phyloP scores from a whole-genome alignment of 2,113 vertebrate genomes.

The Litocranius walleri region DNA sequence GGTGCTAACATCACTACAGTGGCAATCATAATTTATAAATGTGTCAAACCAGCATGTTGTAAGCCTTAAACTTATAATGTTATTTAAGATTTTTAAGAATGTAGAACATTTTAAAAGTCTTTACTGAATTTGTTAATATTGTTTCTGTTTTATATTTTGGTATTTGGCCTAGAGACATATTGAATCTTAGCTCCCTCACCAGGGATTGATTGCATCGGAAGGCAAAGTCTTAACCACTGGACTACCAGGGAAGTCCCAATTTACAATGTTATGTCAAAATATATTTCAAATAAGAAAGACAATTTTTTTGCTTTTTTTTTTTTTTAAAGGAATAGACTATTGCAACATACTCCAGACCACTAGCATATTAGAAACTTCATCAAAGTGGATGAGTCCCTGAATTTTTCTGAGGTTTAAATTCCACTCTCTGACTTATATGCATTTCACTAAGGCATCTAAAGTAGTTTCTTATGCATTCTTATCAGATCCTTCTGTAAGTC shows the following conservation, averaged over 20 bases:
- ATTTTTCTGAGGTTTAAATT: neutral
- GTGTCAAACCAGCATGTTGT: neutral
- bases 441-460: neutral
- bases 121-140: neutral
- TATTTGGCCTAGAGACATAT: neutral
- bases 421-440: neutral
- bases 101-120: neutral
- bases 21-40: neutral
- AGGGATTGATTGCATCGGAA: neutral
- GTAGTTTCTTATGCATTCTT: neutral
- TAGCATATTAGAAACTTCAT: neutral
- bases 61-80: neutral
- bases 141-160: neutral
- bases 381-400: neutral
- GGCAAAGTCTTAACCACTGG: neutral
- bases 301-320: neutral
- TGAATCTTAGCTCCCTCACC: neutral
- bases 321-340: neutral
- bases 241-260: neutral
- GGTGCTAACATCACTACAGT: neutral
- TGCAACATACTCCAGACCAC: neutral
- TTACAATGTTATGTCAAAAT: neutral
- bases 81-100: neutral
- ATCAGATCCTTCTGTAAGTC: neutral
- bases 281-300: neutral